Evolutionary conservation across 2,113 vertebrate species (phyloP), one percentile per base, ranked within the genome.

Genomic region (Elgaria multicarinata): DNA sequence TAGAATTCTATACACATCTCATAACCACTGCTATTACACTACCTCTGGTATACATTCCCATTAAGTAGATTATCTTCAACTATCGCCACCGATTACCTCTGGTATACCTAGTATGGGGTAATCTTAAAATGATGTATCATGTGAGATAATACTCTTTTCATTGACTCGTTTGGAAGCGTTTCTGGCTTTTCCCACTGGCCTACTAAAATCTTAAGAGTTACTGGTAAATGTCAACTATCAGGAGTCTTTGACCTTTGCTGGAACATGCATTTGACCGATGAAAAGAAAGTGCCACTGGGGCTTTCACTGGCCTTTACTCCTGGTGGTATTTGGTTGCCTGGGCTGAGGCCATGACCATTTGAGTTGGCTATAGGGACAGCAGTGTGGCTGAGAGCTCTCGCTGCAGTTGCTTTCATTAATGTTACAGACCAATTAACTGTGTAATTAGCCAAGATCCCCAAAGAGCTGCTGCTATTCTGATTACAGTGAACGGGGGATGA

Each of bases 401-500:
- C 62, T 72, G 42, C 72, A 24, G 72, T 93, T 87, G 87, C 85
- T 85, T 90, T 89, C 39, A 31, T 90, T 85, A 82, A 26, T 77
- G 89, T 90, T 91, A 90, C 77, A 85, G 87, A 94, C 89, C 93
- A 91, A 93, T 94, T 92, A 92, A 91, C 93, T 90, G n/a, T 91
- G 83, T 92, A 92, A 92, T 95, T 91, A 93, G 92, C 87, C 90
- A 88, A 85, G 89, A 89, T 93, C 92, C 74, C 91, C 88, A 90
- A 90, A 92, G 92, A 90, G 92, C 87, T 55, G 72, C 79, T 87
- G 88, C 87, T 94, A 64, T 89, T 71, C 92, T 93, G 94, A 95
- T 94, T 66, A 93, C 89, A 93, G 92, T 74, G 85, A 96, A 95
- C 58, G 83, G 75, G 67, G 80, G 24, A 80, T 84, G 85, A 84